Evolutionary conservation across 2,797 vertebrate genomes (phyloP), one percentile per base, ranked within the genome.

Genomic region (Rhabdomys pumilio): DNA sequence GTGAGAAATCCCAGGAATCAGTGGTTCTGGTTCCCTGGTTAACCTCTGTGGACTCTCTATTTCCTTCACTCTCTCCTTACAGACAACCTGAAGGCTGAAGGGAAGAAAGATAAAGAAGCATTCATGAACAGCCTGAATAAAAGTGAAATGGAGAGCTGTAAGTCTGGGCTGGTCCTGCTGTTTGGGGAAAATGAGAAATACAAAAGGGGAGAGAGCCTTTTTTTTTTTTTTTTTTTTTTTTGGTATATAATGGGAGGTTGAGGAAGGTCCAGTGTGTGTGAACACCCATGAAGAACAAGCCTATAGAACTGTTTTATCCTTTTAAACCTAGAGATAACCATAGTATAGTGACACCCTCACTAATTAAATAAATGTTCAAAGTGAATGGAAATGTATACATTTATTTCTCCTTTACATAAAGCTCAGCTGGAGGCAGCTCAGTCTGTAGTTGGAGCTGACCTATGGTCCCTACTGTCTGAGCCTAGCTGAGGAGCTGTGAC

Each of bases 71-170:
- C n/a, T 90, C 53, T 81, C 34, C 29, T 72, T 29, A 53, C 34
- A 95, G 93, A 92, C 3, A 57, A 57, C 3, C 17, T 94, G 41
- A 65, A 82, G 55, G 26, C 34, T 55, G 84, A 93, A 3, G 6
- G 79, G 47, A 92, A 95, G 85, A 75, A 61, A 72, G 57, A 92
- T n/a, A 79, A 50, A 65, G 63, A 7, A n/a, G 84, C 6, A 83
- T 80, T 92, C 61, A 38, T 85, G 57, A 34, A 31, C 80, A 19
- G 50, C 86, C 1, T 83, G 76, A 59, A 31, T 90, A 14, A 55
- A 14, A 9, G 26, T 0, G 1, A 65, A 5, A 20, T 1, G 26
- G 31, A 76, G 53, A 94, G 17, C 24, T 92, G 41, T 94, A 83
- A 95, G 91, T 94, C 47, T 57, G 15, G 82, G 53, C 24, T 69